Evolutionary conservation across 2,797 vertebrate species (phyloP).

Genomic region (Microctenopoma steveboyesi): DNA sequence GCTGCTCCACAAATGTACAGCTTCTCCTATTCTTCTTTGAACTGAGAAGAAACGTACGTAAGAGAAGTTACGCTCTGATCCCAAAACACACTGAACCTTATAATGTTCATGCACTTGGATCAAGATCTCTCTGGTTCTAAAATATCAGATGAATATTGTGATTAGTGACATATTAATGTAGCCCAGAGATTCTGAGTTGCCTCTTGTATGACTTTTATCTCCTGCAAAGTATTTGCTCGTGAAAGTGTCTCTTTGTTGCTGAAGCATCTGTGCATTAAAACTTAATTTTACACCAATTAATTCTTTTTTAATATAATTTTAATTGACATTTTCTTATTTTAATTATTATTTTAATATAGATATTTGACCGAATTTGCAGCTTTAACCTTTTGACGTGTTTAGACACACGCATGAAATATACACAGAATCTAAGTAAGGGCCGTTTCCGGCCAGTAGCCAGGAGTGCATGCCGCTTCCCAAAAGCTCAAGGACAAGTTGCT

Average conservation of each 20-base stretch:
- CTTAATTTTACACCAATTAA: no score
- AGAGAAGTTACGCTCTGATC: not conserved
- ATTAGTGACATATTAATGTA: not conserved
- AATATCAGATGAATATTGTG: not conserved
- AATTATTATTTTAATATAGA: no score
- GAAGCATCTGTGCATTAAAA: no score
- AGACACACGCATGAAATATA: not conserved
- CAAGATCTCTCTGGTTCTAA: not conserved
- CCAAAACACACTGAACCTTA: not conserved
- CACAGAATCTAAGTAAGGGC: constrained; percentile 20
- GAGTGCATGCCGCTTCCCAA: constrained; percentile 66
- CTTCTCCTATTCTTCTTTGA: not conserved
- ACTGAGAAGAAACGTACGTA: no score
- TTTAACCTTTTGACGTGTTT: not conserved
- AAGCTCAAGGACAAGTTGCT: constrained; percentile 76
- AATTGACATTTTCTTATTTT: no score
- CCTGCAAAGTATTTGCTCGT: no score
- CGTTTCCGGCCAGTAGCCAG: constrained; percentile 60
- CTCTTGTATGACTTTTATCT: no score
- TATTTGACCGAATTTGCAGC: not conserved
- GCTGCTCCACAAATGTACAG: not conserved
- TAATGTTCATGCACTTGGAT: not conserved
- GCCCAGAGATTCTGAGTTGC: no score
- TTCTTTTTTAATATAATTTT: no score
- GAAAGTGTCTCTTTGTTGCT: no score